These are phyloP conservation scores for Athene noctua DNA, from an alignment of 2,113 vertebrate species.

Conservation along the genomic window DNA sequence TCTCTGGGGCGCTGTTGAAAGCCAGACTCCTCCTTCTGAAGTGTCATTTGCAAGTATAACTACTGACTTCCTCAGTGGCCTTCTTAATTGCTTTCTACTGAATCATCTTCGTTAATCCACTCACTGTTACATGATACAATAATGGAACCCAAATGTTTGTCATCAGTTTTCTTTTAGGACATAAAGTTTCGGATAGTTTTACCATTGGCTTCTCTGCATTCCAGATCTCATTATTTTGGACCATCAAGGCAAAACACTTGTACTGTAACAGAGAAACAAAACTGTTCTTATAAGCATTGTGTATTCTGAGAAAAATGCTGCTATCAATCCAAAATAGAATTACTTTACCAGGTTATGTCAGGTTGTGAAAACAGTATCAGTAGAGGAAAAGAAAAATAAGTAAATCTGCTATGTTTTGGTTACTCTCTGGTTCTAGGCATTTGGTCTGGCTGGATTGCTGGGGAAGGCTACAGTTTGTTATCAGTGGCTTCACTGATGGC, in stretches of 20 bases:
- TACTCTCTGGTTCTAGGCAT: neutral
- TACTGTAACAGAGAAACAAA: neutral
- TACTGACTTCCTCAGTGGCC: neutral
- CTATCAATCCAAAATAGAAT: constrained; percentile 62
- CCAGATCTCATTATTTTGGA: neutral
- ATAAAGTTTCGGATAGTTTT: constrained; percentile 22
- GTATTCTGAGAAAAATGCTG: constrained; percentile 37
- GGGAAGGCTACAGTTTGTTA: neutral
- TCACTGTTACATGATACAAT: neutral
- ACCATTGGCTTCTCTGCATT: constrained; percentile 1
- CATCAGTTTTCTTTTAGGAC: constrained; percentile 38
- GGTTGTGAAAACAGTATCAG: constrained; percentile 55
- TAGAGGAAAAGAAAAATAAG: constrained; percentile 49
- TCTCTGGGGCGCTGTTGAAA: neutral
- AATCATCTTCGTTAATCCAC: constrained; percentile 27
- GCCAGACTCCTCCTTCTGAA: neutral
- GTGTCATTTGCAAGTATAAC: neutral
- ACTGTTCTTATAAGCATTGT: constrained; percentile 19
- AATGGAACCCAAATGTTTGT: constrained; percentile 25
- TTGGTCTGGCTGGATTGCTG: neutral
- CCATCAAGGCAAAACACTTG: neutral
- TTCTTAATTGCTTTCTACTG: constrained; percentile 16
- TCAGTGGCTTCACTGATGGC: neutral
- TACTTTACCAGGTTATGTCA: constrained; percentile 57
- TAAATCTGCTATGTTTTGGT: constrained; percentile 20